Percentiles rank a stretch among this genome's conserved stretches.
These are phyloP conservation scores for Peromyscus leucopus DNA, from an alignment of 2,113 vertebrate genomes.

Conservation along the genomic window DNA sequence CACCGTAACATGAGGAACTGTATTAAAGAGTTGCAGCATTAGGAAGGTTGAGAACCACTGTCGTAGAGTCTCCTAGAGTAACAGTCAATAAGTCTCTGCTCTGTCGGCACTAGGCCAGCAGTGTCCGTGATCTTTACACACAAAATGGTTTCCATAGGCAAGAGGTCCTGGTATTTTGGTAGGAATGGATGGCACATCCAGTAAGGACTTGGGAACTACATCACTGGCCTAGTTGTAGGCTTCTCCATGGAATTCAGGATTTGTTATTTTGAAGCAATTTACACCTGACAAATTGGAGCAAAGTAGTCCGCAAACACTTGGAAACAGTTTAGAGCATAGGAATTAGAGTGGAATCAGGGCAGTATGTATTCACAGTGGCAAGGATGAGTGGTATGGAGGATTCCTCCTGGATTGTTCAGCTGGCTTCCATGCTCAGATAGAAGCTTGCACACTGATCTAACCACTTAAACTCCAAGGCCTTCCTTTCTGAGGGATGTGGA, in stretches of 20 bases:
- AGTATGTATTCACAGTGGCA: background rate
- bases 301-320: constrained; percentile 51
- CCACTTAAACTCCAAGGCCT: background rate
- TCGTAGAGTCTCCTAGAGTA: background rate
- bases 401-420: background rate
- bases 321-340: background rate
- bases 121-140: background rate
- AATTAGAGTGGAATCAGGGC: background rate
- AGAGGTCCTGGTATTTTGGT: constrained; percentile 46
- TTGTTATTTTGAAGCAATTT: constrained; percentile 47
- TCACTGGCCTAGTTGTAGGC: constrained; percentile 67
- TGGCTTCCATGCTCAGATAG: background rate
- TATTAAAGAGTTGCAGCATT: background rate
- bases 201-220: constrained; percentile 73
- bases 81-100: background rate
- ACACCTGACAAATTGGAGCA: constrained; percentile 69
- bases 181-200: constrained; percentile 56
- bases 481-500: background rate
- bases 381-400: background rate
- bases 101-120: background rate
- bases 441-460: background rate
- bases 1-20: background rate
- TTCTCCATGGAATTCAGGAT: constrained; percentile 63
- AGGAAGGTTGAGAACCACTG: background rate
- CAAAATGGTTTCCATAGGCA: background rate